Base-by-base conservation (phyloP, 2,113 vertebrate species). In the Ciconia boyciana region DNA sequence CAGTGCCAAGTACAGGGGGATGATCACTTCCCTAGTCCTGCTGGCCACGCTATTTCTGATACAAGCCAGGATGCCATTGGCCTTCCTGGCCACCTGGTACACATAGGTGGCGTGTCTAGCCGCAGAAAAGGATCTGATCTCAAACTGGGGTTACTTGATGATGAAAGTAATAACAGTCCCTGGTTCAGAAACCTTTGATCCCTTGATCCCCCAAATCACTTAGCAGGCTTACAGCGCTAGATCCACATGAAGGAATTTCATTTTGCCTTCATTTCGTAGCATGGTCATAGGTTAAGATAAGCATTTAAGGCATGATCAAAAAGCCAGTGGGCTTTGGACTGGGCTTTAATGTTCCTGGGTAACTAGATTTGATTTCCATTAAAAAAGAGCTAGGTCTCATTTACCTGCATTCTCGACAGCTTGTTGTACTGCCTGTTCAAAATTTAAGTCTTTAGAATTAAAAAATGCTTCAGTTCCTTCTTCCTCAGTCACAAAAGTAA, bases 401-500 rank as follows among this genome's bases (percentile, higher is more conserved):
- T 97, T 98, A 99, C 98, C 98, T 98, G 98, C 97, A 71, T 93
- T 97, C 91, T 96, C 68, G 19, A 99, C 93, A 11, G 97, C 96
- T 79, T 94, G 95, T 93, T 99, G 98, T 9, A 99, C 98, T 8
- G 98, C 98, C 81, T 98, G 98, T 71, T 98, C 98, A 96, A 99
- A 99, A 92, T 98, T 96, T 86, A 98, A 69, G 85, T 98, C 94
- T 96, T 98, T 98, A 12, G 98, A 99, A 34, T 96, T 98, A 83
- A 98, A 98, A 96, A 99, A 98, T 24, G 95, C 90, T 72, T 97
- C 89, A 29, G 98, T 79, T 80, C 98, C 98, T 84, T 99, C 98
- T 79, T 98, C 98, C 61, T 98, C 98, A 25, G 97, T 98, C 85
- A 99, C 96, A 97, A 99, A 99, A 39, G 98, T 99, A 77, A 98